Conservation (phyloP, 2,888 invertebrate species). For the Drosophila macrospina region DNA sequence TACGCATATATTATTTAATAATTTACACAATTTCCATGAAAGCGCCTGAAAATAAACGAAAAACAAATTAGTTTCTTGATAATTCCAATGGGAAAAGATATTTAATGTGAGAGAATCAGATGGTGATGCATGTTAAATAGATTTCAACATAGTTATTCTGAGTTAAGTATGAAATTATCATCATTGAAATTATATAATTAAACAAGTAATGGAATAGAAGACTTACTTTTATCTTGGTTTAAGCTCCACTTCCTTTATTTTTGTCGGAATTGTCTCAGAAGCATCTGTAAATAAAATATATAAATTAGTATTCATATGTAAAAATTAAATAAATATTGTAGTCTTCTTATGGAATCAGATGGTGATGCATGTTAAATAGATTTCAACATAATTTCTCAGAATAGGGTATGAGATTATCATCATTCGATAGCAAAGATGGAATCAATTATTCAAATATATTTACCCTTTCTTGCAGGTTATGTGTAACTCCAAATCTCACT, state of each 20-base stretch:
- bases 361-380: slow-evolving; percentile 71
- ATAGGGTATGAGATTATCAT: slow-evolving; percentile 60
- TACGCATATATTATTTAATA: slow-evolving; percentile 7
- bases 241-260: background rate
- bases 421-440: slow-evolving; percentile 14
- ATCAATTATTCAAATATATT: background rate
- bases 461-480: slow-evolving; percentile 5
- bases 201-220: background rate
- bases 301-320: background rate
- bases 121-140: slow-evolving; percentile 65
- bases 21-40: slow-evolving; percentile 3
- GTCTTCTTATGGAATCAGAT: slow-evolving; percentile 51
- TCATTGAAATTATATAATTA: slow-evolving; percentile 30
- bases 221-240: slow-evolving; percentile 6
- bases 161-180: slow-evolving; percentile 63
- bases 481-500: background rate
- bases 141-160: slow-evolving; percentile 65
- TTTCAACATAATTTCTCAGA: slow-evolving; percentile 58
- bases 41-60: slow-evolving; percentile 21
- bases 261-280: too few relatives aligned
- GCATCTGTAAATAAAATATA: background rate
- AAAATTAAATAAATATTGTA: background rate
- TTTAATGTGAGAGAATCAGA: slow-evolving; percentile 8
- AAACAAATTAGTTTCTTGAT: slow-evolving; percentile 15
- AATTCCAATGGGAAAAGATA: background rate